Conservation (phyloP, 2,797 vertebrate species). For the Psittacula echo region DNA sequence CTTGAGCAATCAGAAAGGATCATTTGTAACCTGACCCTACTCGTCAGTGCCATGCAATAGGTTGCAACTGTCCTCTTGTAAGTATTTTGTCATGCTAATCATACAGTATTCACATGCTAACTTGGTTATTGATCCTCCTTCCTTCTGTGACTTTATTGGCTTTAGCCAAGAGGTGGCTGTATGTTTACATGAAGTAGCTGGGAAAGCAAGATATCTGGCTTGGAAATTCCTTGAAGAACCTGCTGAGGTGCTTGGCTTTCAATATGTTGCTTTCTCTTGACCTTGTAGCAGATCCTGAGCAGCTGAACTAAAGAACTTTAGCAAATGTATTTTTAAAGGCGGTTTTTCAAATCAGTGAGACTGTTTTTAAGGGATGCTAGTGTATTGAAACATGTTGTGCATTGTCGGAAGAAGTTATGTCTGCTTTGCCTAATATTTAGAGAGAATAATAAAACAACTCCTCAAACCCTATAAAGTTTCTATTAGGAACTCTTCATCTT, state of each 20-base stretch:
- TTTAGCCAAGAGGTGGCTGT: neutral
- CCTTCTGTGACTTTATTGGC: neutral
- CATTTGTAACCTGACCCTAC: neutral
- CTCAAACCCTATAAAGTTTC: neutral
- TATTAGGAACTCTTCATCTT: neutral
- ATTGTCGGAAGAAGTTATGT: neutral
- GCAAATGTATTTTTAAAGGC: neutral
- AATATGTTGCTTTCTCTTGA: neutral
- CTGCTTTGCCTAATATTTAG: neutral
- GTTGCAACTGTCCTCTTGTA: fast-evolving
- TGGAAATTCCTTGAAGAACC: neutral
- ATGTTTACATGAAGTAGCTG: neutral
- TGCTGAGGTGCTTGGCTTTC: neutral
- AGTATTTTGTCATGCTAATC: neutral
- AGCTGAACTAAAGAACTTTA: neutral
- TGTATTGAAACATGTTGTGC: neutral
- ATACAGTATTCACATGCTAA: neutral
- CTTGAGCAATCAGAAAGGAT: neutral
- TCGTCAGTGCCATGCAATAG: fast-evolving
- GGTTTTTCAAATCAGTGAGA: neutral
- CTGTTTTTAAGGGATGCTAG: neutral
- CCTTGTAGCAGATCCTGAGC: neutral
- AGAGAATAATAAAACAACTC: neutral
- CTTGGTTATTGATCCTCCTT: neutral
- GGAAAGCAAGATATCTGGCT: neutral